Percentiles rank a stretch among this genome's conserved stretches.
Conservation (phyloP, 2,797 vertebrate species). For the Salarias fasciatus region DNA sequence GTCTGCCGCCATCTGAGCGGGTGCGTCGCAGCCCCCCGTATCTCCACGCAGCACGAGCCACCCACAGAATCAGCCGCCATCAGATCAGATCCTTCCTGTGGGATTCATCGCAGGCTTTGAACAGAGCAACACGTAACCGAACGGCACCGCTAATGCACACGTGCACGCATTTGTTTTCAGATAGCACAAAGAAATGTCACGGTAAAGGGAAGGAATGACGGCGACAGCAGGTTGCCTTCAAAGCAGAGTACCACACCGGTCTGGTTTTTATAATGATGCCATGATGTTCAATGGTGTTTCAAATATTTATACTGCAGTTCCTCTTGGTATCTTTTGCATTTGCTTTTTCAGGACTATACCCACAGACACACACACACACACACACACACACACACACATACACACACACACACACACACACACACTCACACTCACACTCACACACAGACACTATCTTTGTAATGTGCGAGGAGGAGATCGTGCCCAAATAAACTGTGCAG, state of each 20-base stretch:
- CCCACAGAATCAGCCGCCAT: slow-evolving; percentile 61
- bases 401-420: too few relatives aligned
- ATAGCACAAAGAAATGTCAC: slow-evolving; percentile 5
- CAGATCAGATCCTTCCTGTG: slow-evolving; percentile 45
- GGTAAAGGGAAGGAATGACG: background rate
- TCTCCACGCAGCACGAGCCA: slow-evolving; percentile 50
- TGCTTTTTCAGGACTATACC: too few relatives aligned
- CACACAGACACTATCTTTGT: too few relatives aligned
- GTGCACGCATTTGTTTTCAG: slow-evolving; percentile 7
- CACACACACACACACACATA: too few relatives aligned
- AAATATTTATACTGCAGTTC: too few relatives aligned
- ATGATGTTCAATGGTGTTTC: background rate
- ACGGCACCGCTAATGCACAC: slow-evolving; percentile 2
- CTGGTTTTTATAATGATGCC: background rate
- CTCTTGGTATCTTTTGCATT: too few relatives aligned
- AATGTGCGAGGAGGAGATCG: too few relatives aligned
- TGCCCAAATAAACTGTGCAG: too few relatives aligned
- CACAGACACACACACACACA: too few relatives aligned
- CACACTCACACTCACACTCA: too few relatives aligned
- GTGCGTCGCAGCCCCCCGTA: slow-evolving; percentile 45
- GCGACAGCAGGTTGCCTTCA: background rate
- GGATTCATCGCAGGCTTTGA: slow-evolving; percentile 43
- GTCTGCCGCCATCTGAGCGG: slow-evolving; percentile 51
- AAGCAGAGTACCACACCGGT: background rate
- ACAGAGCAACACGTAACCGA: slow-evolving; percentile 17